Evolutionary conservation across 2,113 vertebrate species (phyloP), one percentile per base, ranked within the genome.

Genomic region (Pygoscelis antarcticus): DNA sequence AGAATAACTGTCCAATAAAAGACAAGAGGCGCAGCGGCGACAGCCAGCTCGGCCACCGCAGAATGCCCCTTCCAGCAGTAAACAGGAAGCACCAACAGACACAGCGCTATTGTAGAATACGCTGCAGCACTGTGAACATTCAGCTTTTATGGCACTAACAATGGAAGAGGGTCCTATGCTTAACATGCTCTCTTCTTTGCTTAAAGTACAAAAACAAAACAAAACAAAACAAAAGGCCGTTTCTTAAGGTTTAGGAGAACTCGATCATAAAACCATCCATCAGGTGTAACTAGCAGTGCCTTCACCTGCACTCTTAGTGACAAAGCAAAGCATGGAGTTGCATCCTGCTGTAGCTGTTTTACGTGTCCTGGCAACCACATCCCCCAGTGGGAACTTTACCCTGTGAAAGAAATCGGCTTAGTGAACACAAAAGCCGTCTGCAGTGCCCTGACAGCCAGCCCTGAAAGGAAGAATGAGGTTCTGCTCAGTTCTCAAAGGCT

Each of bases 331-430:
- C 11, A 1, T 5, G 1, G 44, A 61, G 38, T 14, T 70, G 80
- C 86, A 93, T 96, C 96, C 92, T 88, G 89, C 90, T 86, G 87
- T 86, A 91, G 89, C 94, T 85, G 76, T 86, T 87, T 30, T 87
- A 92, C 2, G 94, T 98, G 88, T 94, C 98, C 97, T 97, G 97
- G 98, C 98, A 99, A 98, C 98, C 85, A 69, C 65, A 90, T 90
- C 71, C 64, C 93, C 78, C 93, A 97, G 83, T 96, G 93, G 96
- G 96, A 97, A 97, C 92, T 87, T 96, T 93, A 95, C 86, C 80
- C 95, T 94, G 93, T 96, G 96, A 97, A 97, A 97, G 92, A 96
- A 98, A 98, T 89, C 86, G 26, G 97, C 97, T 98, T 97, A 98
- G 87, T 40, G 89, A 97, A 93, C 96, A 97, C 96, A 96, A 97